Conservation (phyloP, 2,797 vertebrate species). For the Petrocephalus sullivani region DNA sequence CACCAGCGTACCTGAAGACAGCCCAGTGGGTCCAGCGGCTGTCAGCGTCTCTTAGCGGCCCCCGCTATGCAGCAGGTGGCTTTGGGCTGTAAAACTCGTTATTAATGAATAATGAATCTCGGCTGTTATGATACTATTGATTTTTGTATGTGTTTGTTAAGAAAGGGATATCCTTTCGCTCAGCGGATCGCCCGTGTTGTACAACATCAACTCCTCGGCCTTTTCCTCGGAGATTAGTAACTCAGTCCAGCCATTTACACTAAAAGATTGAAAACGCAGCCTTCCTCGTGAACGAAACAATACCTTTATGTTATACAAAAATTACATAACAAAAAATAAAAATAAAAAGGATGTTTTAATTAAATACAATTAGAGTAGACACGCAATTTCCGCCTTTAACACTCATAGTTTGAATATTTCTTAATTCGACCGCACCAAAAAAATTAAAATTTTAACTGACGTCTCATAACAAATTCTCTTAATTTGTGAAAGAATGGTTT, state of each 20-base stretch:
- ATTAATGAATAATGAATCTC: constrained; percentile 74
- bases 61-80: constrained; percentile 53
- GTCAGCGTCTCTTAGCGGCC: constrained; percentile 16
- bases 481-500: background rate
- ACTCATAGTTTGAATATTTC: background rate
- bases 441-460: background rate
- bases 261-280: background rate
- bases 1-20: background rate
- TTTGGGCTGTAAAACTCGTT: constrained; percentile 52
- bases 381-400: background rate
- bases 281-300: background rate
- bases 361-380: background rate
- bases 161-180: constrained; percentile 48
- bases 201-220: constrained; percentile 43
- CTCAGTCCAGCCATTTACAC: constrained; percentile 20
- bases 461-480: background rate
- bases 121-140: constrained; percentile 70
- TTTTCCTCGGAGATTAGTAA: constrained; percentile 34
- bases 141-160: constrained; percentile 63
- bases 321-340: background rate
- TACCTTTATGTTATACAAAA: background rate
- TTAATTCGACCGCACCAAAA: background rate
- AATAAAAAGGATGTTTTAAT: background rate
- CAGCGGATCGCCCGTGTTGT: constrained; percentile 43
- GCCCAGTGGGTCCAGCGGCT: background rate